Conservation (phyloP, 2,797 vertebrate species). For the Scolopax rusticola region DNA sequence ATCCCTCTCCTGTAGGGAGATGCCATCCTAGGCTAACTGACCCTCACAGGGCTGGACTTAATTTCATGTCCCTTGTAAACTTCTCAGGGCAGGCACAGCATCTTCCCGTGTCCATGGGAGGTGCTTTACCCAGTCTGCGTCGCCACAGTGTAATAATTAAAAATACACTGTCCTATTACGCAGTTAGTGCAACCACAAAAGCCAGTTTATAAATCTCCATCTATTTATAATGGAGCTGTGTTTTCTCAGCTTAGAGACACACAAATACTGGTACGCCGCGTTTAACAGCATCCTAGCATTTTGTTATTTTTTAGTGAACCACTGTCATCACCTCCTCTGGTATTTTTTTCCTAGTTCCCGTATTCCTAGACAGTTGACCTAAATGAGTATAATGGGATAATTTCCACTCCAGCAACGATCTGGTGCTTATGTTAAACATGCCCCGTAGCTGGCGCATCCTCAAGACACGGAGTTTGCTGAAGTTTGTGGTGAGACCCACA, state of each 20-base stretch:
- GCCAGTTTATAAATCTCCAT: background rate
- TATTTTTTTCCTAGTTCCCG: background rate
- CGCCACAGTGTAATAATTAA: background rate
- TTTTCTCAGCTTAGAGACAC: background rate
- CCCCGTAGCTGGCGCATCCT: background rate
- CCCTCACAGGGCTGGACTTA: background rate
- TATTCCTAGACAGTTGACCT: background rate
- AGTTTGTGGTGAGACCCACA: background rate
- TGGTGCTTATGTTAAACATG: rapidly evolving
- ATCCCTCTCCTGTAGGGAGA: background rate
- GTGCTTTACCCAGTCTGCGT: background rate
- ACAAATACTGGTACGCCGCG: background rate
- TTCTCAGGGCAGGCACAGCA: background rate
- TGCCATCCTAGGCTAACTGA: background rate
- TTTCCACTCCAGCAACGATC: background rate
- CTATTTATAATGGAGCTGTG: background rate
- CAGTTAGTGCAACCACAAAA: background rate
- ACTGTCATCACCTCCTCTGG: background rate
- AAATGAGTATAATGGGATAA: background rate
- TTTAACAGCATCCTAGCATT: background rate
- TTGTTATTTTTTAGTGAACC: conserved; percentile 2
- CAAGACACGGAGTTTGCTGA: background rate
- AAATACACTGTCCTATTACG: background rate
- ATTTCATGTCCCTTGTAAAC: background rate
- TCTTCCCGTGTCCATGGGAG: background rate